These are phyloP conservation scores for human (Homo sapiens) DNA, from an alignment of 2,113 vertebrate genomes.

Conservation along the genomic window GRCh38 chr7:28288001-28288500, in stretches of 20 bases:
- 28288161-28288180: not conserved
- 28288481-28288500: not conserved
- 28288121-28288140: rapidly evolving
- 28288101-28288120: not conserved
- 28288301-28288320: not conserved
- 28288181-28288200: not conserved
- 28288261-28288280: slow-evolving; percentile 17
- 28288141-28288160: rapidly evolving
- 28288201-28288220: not conserved
- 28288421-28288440: not conserved
- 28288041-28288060: not conserved
- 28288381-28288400: not conserved
- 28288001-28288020: not conserved
- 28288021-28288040: not conserved
- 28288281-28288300: not conserved
- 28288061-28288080: not conserved
- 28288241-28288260: not conserved
- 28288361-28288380: not conserved
- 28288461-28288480: not conserved
- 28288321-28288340: slow-evolving; percentile 1
- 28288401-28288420: not conserved
- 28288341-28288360: not conserved
- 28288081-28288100: not conserved
- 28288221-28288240: not conserved
- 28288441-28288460: not conserved